A percentile compares a stretch with the other conserved stretches of the same genome.
phyloP scores from a whole-genome alignment of 2,113 vertebrate species.

The Periophthalmodon schlosseri region DNA sequence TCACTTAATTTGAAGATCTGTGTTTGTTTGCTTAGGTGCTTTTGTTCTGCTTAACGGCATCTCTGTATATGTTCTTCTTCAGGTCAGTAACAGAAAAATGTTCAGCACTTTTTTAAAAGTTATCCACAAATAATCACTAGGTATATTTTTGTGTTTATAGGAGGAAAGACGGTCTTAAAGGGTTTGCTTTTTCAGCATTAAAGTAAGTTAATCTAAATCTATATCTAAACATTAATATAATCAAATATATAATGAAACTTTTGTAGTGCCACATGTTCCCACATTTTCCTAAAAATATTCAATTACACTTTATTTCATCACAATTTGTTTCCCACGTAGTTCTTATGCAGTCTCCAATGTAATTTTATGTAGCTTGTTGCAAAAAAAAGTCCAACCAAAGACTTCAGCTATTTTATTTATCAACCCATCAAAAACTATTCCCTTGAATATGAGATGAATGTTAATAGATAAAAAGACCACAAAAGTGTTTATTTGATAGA shows the following conservation, averaged over 20 bases:
- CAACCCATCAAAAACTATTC: too few species aligned
- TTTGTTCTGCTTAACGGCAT: slow-evolving; percentile 78
- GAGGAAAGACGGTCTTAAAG: slow-evolving; percentile 94
- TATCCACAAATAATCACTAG: background rate
- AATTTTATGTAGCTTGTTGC: too few species aligned
- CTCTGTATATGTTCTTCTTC: slow-evolving; percentile 81
- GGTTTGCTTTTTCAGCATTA: slow-evolving; percentile 94
- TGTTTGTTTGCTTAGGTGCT: slow-evolving; percentile 65
- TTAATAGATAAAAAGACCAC: background rate
- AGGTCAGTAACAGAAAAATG: slow-evolving; percentile 59
- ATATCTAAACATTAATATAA: background rate
- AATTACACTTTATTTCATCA: background rate
- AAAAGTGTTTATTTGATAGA: slow-evolving; percentile 65
- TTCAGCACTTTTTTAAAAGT: background rate
- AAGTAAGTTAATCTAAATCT: slow-evolving; percentile 81
- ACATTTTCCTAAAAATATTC: too few species aligned
- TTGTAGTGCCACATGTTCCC: too few species aligned
- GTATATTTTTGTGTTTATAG: slow-evolving; percentile 70
- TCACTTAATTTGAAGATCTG: background rate
- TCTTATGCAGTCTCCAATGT: too few species aligned
- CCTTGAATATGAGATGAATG: too few species aligned
- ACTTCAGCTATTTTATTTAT: too few species aligned
- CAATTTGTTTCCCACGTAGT: too few species aligned
- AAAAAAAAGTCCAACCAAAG: too few species aligned
- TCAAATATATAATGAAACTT: too few species aligned